phyloP scores from a whole-genome alignment of 1,140 invertebrate species.

The Drusus annulatus region DNA sequence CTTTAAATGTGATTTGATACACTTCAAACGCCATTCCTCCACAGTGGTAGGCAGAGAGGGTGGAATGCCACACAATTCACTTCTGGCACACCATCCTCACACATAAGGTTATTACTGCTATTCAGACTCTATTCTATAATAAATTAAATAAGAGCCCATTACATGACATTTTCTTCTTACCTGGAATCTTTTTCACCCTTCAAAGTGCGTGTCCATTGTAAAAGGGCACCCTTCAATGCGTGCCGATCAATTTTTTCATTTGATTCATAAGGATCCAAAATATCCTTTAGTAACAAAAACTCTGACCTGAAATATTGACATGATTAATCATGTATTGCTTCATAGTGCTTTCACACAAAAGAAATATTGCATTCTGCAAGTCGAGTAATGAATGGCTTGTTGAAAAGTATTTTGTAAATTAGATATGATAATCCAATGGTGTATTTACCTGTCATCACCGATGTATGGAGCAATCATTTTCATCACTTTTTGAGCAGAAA shows the following conservation, averaged over 20 bases:
- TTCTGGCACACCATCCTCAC: too few relatives aligned
- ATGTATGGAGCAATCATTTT: slow-evolving; percentile 42
- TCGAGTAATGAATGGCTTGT: not conserved
- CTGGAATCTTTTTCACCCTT: slow-evolving; percentile 27
- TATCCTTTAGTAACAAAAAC: slow-evolving; percentile 30
- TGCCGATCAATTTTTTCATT: slow-evolving; percentile 22
- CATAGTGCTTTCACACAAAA: too few relatives aligned
- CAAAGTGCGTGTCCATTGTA: slow-evolving; percentile 39
- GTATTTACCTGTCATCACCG: slow-evolving; percentile 28
- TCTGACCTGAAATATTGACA: slow-evolving; percentile 25
- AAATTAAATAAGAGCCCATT: not conserved
- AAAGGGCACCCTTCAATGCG: slow-evolving; percentile 27
- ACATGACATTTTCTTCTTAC: slow-evolving; percentile 23
- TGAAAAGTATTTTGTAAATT: not conserved
- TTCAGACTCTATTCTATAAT: too few relatives aligned
- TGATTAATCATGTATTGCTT: too few relatives aligned
- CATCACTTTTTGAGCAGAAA: slow-evolving; percentile 32
- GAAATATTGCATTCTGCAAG: too few relatives aligned
- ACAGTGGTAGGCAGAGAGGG: too few relatives aligned
- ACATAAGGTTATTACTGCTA: too few relatives aligned
- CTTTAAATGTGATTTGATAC: not conserved
- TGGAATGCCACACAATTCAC: too few relatives aligned
- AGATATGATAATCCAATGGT: not conserved
- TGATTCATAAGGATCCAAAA: slow-evolving; percentile 22
- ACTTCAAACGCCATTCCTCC: too few relatives aligned